These are phyloP conservation scores for Xiphias gladius DNA, from an alignment of 2,113 vertebrate genomes.

Conservation along the genomic window DNA sequence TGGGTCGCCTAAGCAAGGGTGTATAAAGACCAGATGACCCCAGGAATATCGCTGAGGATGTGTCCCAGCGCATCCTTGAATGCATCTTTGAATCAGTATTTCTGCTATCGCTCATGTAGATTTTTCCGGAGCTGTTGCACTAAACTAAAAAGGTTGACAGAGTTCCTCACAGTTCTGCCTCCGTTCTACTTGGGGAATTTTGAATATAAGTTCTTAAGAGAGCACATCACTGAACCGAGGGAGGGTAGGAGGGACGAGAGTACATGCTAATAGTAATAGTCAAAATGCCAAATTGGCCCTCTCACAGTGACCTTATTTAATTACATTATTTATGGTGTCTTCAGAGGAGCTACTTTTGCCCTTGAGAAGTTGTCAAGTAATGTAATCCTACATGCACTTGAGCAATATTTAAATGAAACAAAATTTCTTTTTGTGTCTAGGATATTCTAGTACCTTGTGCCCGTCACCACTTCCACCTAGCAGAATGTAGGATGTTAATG, in stretches of 20 bases:
- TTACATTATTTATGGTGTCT: background rate
- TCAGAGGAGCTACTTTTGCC: background rate
- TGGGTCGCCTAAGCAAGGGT: too few species aligned
- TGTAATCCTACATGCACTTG: background rate
- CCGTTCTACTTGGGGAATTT: too few species aligned
- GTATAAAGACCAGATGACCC: too few species aligned
- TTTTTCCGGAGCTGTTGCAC: too few species aligned
- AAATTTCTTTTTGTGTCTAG: accelerated
- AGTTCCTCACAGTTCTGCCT: too few species aligned
- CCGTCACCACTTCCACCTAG: background rate
- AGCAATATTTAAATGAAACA: background rate
- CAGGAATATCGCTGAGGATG: too few species aligned
- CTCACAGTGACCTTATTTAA: background rate
- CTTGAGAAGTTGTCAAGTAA: background rate
- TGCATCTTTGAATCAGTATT: too few species aligned
- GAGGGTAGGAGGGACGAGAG: background rate
- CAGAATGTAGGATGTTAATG: background rate
- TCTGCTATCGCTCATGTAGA: too few species aligned
- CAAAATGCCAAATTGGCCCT: background rate
- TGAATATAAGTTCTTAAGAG: too few species aligned
- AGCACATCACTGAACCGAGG: background rate
- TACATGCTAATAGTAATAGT: background rate
- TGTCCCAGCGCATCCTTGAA: too few species aligned
- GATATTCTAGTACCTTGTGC: background rate
- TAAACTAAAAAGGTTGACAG: too few species aligned